Base-by-base conservation (phyloP, 2,113 vertebrate species). In the Ifrita kowaldi region DNA sequence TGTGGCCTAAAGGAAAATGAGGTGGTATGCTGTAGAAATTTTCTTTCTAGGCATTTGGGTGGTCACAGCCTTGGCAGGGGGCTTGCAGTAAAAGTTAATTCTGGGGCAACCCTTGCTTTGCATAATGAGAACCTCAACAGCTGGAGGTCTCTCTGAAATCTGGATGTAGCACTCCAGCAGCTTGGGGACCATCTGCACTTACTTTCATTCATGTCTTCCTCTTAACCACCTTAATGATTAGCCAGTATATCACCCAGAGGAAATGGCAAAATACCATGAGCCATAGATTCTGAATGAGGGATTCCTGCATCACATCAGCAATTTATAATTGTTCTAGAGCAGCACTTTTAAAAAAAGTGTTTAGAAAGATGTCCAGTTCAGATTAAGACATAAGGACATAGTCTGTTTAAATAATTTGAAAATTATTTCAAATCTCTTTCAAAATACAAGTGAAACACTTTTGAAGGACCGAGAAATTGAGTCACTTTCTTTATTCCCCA, bases 181-280 rank as follows among this genome's bases (percentile, higher is more conserved):
- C 53, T 82, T 71, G 53, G 73, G 77, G 75, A 76, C 21, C 91
- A 96, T 96, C 93, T 96, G 93, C 63, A 94, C 62, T 67, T 47
- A 93, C 75, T 96, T 94, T 83, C 67, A 67, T 85, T 93, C 79
- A 56, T 96, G 93, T 91, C 35, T 74, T 95, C 74, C 59, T 76
- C 78, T 82, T 85, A 91, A 69, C 90, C 67, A 79, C 46, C 55
- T 42, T 59, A 87, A 63, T 76, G 59, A 70, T 73, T 22, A 69
- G 35, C 67, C 82, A 70, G 24, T 93, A 93, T 91, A 93, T 96
- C 82, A 93, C 65, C 63, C 50, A 77, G 67, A 69, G 78, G 62
- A 64, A 87, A 79, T 19, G 47, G 30, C 67, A 79, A 68, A 85
- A 50, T 16, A 35, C 55, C 35, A 50, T 10, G 47, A 89, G 6